Evolutionary conservation across 1,140 invertebrate genomes (phyloP), one percentile per base, ranked within the genome.

Genomic region (Drosophila fuyamai): DNA sequence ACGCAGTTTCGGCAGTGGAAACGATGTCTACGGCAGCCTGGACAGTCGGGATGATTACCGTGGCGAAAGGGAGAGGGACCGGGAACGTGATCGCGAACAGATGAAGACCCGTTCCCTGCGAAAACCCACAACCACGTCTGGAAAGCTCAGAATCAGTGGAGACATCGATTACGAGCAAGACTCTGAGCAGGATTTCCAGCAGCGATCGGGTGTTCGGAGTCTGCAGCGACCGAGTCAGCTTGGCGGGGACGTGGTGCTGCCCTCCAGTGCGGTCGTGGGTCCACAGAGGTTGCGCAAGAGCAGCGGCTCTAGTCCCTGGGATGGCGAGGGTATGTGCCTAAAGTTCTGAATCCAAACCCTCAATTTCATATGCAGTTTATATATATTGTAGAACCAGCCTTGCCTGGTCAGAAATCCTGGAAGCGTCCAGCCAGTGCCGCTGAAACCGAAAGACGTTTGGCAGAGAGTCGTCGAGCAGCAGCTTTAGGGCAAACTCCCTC

Each of bases 351-450:
- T 16, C 4, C 29, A 5, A 2, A 10, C 2, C 13, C 13, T 5
- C 0, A 7, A 14, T 10, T 0, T 1, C 38, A 36, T 36, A 59
- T 44, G 4, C 13, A 13, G 43, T 38, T 47, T 35, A 18, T 43
- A 23, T 41, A 1, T 12, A 5, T 83, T 55, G 67, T 14, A 93
- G 93, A 93, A 57, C 78, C 92, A 4, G 81, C 92, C 4, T 77
- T 93, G 9, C 92, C 94, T 4, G 94, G 94, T 36, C 92, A 94
- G 65, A 94, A 94, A 18, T 67, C 94, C 78, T 95, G 94, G 60
- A 95, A 95, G 73, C 92, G 95, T 65, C 95, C 95, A 0, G 94
- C 94, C 43, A 95, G 95, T 81, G 95, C 95, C 1, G 93, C 94
- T 1, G 94, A 94, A 72, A 93, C 93, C 48, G 93, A 94, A 68